A percentile compares a stretch with the other conserved stretches of the same genome.
phyloP scores from a whole-genome alignment of 2,113 vertebrate genomes.

The Serilophus lunatus region DNA sequence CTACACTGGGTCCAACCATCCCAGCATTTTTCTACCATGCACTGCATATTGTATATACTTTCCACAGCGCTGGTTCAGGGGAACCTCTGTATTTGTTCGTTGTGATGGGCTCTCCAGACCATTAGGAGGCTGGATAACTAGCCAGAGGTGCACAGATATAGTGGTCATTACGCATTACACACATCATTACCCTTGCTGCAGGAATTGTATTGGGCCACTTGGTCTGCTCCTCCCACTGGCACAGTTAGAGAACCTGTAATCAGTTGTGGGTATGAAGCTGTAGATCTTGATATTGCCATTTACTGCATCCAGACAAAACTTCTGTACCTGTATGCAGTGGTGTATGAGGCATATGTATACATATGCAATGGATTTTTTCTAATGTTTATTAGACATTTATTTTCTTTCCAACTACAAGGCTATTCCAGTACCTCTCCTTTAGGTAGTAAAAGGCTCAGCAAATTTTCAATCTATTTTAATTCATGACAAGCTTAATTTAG shows the following conservation, averaged over 20 bases:
- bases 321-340: background rate
- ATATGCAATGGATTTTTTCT: background rate
- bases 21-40: background rate
- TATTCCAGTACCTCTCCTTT: background rate
- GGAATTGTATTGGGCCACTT: fast-evolving
- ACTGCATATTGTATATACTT: background rate
- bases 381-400: background rate
- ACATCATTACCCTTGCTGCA: background rate
- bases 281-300: background rate
- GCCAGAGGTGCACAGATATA: background rate
- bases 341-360: background rate
- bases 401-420: background rate
- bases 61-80: background rate
- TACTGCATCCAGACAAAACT: background rate
- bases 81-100: background rate
- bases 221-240: background rate
- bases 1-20: background rate
- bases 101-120: background rate
- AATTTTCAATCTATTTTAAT: background rate
- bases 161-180: background rate
- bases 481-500: background rate
- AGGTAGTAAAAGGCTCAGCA: background rate
- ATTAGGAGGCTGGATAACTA: background rate
- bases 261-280: background rate
- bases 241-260: background rate